A percentile compares a stretch with the other conserved stretches of the same genome.
These are phyloP conservation scores for Lysiphlebus fabarum DNA, from an alignment of 1,140 invertebrate species.

Conservation along the genomic window DNA sequence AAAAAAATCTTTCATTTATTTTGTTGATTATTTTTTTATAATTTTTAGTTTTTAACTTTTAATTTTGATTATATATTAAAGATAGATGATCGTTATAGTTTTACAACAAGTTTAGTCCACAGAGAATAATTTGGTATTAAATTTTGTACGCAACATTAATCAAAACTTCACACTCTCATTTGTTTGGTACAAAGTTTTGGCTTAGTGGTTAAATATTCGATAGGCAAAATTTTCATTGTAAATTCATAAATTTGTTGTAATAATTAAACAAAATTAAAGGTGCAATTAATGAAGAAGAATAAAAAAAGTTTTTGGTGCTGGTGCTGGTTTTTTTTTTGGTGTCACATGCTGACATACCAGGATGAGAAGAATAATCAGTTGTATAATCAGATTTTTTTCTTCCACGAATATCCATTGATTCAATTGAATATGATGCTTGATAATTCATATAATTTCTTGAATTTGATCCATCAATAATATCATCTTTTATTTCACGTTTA, in stretches of 20 bases:
- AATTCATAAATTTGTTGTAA: neutral
- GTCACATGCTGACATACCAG: conserved; percentile 10
- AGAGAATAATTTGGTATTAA: conserved; percentile 12
- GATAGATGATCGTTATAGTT: too few relatives aligned
- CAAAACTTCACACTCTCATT: conserved; percentile 22
- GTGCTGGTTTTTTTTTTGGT: neutral
- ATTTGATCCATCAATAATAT: conserved; percentile 5
- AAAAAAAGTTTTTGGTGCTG: neutral
- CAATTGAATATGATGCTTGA: conserved; percentile 1
- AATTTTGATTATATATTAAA: too few relatives aligned
- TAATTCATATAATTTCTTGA: neutral
- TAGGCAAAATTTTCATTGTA: too few relatives aligned
- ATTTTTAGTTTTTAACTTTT: too few relatives aligned
- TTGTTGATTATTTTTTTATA: too few relatives aligned
- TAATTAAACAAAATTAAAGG: neutral
- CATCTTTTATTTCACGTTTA: neutral
- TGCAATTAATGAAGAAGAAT: neutral
- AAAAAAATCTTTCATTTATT: too few relatives aligned
- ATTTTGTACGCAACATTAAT: conserved; percentile 18
- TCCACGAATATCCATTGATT: neutral
- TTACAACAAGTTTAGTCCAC: too few relatives aligned
- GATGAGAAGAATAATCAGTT: conserved; percentile 5
- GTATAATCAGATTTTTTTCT: conserved; percentile 5
- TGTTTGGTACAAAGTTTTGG: conserved; percentile 2
- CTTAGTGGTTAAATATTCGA: neutral